phyloP scores from a whole-genome alignment of 2,797 vertebrate species.

The Sebastiscus tertius region DNA sequence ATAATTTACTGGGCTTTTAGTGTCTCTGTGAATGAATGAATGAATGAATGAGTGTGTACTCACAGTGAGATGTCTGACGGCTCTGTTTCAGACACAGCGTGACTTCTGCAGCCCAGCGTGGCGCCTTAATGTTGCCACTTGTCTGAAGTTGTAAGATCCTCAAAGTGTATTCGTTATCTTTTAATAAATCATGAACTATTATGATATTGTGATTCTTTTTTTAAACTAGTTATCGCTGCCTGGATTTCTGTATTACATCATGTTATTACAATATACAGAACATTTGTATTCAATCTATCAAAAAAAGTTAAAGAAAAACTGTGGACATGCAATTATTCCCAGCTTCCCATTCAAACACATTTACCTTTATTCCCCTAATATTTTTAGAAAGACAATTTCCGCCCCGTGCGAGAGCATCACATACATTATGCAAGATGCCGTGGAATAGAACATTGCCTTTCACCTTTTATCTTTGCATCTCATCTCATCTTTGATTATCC shows the following conservation, averaged over 20 bases:
- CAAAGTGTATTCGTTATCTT: neutral
- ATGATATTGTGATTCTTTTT: neutral
- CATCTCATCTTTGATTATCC: conserved; percentile 19
- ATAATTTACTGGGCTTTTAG: neutral
- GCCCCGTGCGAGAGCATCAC: conserved; percentile 43
- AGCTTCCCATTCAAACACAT: conserved; percentile 52
- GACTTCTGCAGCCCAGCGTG: neutral
- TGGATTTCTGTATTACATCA: neutral
- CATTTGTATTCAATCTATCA: neutral
- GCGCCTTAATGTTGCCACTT: neutral
- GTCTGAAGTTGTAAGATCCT: neutral
- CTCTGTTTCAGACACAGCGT: neutral
- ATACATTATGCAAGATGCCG: conserved; percentile 66
- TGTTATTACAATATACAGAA: neutral
- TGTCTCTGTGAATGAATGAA: conserved; percentile 11
- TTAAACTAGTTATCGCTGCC: neutral
- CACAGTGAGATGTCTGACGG: neutral
- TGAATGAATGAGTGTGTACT: neutral
- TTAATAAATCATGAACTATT: neutral
- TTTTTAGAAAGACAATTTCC: conserved; percentile 76
- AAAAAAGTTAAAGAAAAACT: neutral
- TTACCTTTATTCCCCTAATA: conserved; percentile 58
- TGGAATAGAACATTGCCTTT: conserved; percentile 50
- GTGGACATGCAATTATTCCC: conserved; percentile 23
- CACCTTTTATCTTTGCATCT: conserved; percentile 51